Percentiles rank a stretch among this genome's conserved stretches.
Evolutionary conservation across 2,888 invertebrate genomes (phyloP).

Genomic region (Carcina quercana): DNA sequence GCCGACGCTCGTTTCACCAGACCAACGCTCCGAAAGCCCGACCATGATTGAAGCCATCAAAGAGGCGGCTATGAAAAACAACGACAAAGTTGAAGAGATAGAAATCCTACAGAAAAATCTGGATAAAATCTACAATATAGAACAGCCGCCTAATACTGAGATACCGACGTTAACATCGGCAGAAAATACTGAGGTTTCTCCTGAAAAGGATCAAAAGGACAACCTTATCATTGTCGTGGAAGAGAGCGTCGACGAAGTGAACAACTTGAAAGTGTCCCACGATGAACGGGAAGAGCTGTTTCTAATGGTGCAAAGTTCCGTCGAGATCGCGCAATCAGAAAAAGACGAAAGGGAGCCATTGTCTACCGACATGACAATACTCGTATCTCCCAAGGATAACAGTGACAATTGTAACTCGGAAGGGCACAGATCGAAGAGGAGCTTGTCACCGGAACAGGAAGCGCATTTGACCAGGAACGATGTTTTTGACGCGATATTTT

Average conservation of each 20-base stretch:
- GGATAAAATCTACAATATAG: conserved; percentile 31
- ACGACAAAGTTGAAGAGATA: conserved; percentile 28
- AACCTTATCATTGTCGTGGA: conserved; percentile 38
- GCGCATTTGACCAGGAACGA: conserved; percentile 29
- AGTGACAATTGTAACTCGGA: not conserved
- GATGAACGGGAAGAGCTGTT: conserved; percentile 25
- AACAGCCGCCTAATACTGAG: conserved; percentile 10
- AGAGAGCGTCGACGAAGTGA: conserved; percentile 29
- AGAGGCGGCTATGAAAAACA: conserved; percentile 18
- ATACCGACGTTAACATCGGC: conserved; percentile 4
- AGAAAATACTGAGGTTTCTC: not conserved
- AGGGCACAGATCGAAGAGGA: conserved; percentile 7
- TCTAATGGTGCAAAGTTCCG: conserved; percentile 38
- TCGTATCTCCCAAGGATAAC: conserved; percentile 37
- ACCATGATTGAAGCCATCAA: conserved; percentile 24
- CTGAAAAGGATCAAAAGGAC: conserved; percentile 18
- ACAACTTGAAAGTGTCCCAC: conserved; percentile 22
- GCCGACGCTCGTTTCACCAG: not conserved
- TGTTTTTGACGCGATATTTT: conserved; percentile 35
- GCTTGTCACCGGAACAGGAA: conserved; percentile 23
- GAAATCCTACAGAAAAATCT: conserved; percentile 37
- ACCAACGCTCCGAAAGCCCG: not conserved
- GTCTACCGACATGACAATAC: conserved; percentile 35
- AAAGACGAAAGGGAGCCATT: conserved; percentile 15
- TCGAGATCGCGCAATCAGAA: conserved; percentile 14